Evolutionary conservation across 2,888 invertebrate genomes (phyloP), one percentile per base, ranked within the genome.

Genomic region (Allolobophora icterica): DNA sequence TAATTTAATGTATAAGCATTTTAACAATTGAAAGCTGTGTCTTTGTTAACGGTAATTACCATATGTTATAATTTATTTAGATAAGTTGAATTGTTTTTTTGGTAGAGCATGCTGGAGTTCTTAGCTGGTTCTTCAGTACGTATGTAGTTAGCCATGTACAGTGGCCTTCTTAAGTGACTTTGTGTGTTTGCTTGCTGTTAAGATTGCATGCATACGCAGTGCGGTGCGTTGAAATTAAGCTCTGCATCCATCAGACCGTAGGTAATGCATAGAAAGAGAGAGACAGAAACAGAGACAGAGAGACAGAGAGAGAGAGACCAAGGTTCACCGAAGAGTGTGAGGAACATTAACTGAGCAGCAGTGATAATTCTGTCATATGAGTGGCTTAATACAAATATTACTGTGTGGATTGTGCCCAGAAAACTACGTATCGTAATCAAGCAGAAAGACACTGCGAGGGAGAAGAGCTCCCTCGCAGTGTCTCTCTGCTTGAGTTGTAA

Each of bases 191-290:
- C n/a, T 71, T 30, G 3, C 71, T 71, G 30, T 71, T 71, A 71
- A 71, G 71, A 71, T 71, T 71, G 71, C n/a, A n/a, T 71, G 71
- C 30, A n/a, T n/a, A n/a, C 11, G 71, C n/a, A 13, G 71, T n/a
- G 71, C n/a, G n/a, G 71, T n/a, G 71, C 71, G 13, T 71, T 71
- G 71, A n/a, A 71, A 71, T 71, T 71, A 71, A 71, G 71, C 71
- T 71, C 71, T 30, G 71, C 71, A 71, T 71, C 71, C 71, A 71
- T 71, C 71, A n/a, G 71, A 52, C 52, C 52, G 52, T 71, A n/a
- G 11, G n/a, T 71, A 71, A 71, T 71, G 71, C n/a, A 71, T 71
- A 52, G 42, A 13, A 15, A 42, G 8, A 42, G 42, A 17, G 8
- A 42, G 42, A 17, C 42, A 42, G 42, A 42, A 5, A 42, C 8